These are phyloP conservation scores for Atopsyche davidsoni DNA, from an alignment of 1,140 invertebrate genomes.

Conservation along the genomic window DNA sequence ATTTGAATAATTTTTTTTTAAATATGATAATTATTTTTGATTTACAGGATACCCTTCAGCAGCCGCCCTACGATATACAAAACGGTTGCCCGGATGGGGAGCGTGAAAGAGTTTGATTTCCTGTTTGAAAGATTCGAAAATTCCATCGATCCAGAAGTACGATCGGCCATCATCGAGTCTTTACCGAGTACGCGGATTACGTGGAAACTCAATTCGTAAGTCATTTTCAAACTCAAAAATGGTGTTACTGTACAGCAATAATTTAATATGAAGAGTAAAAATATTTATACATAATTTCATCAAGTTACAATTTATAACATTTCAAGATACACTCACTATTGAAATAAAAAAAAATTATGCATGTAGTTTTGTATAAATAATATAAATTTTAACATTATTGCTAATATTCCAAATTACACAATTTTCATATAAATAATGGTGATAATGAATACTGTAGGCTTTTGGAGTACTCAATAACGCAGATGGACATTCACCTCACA, in stretches of 20 bases:
- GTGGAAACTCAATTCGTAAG: constrained; percentile 28
- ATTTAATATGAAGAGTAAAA: neutral
- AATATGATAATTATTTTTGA: neutral
- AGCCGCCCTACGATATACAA: constrained; percentile 63
- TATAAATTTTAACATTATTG: no score
- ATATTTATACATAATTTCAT: neutral
- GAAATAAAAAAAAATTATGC: no score
- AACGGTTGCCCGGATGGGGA: constrained; percentile 61
- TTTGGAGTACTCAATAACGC: constrained; percentile 24
- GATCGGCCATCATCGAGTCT: constrained; percentile 19
- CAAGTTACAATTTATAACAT: neutral
- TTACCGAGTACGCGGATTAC: constrained; percentile 21
- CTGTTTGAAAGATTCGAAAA: constrained; percentile 55
- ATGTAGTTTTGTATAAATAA: no score
- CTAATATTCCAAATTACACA: no score
- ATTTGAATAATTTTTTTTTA: no score
- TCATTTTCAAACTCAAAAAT: no score
- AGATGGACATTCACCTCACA: constrained; percentile 23
- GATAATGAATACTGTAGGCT: no score
- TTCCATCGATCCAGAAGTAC: constrained; percentile 26
- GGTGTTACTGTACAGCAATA: no score
- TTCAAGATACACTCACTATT: no score
- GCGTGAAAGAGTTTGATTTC: constrained; percentile 68
- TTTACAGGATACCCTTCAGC: constrained; percentile 60
- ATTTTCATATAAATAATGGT: no score